A percentile compares a stretch with the other conserved stretches of the same genome.
Evolutionary conservation across 2,888 invertebrate species (phyloP).

Genomic region (Heliconius ismenius): DNA sequence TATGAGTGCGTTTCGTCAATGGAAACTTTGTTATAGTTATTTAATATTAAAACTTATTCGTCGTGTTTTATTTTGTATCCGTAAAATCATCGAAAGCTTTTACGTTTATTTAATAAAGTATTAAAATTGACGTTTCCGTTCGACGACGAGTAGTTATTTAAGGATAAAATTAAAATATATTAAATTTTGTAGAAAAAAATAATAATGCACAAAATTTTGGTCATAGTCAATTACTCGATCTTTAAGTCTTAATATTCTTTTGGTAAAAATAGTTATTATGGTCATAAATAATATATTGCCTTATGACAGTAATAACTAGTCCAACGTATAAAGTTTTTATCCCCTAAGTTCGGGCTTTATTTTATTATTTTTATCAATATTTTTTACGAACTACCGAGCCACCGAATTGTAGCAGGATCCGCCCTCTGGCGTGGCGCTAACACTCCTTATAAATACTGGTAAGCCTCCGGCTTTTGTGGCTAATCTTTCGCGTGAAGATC

Average conservation of each 20-base stretch:
- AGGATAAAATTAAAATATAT: not conserved
- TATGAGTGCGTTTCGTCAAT: not conserved
- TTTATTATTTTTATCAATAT: slow-evolving; percentile 35
- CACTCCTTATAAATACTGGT: slow-evolving; percentile 80
- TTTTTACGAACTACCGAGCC: slow-evolving; percentile 41
- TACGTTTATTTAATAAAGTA: not conserved
- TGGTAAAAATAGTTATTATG: not conserved
- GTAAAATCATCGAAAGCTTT: not conserved
- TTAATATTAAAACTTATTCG: not conserved
- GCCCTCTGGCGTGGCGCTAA: slow-evolving; percentile 71
- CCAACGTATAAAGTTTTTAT: slow-evolving; percentile 12
- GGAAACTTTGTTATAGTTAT: not conserved
- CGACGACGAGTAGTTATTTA: not conserved
- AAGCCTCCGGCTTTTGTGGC: slow-evolving; percentile 78
- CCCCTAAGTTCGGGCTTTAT: slow-evolving; percentile 10
- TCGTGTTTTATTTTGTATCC: not conserved
- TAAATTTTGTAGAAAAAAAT: too few species aligned
- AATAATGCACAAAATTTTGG: too few species aligned
- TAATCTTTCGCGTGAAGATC: slow-evolving; percentile 81
- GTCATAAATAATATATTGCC: slow-evolving; percentile 10
- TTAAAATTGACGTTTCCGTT: too few species aligned
- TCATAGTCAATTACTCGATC: not conserved
- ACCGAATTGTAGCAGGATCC: slow-evolving; percentile 47
- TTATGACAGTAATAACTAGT: slow-evolving; percentile 7
- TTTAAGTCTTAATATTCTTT: not conserved